These are phyloP conservation scores for Podarcis siculus DNA, from an alignment of 2,797 vertebrate genomes.

Conservation along the genomic window DNA sequence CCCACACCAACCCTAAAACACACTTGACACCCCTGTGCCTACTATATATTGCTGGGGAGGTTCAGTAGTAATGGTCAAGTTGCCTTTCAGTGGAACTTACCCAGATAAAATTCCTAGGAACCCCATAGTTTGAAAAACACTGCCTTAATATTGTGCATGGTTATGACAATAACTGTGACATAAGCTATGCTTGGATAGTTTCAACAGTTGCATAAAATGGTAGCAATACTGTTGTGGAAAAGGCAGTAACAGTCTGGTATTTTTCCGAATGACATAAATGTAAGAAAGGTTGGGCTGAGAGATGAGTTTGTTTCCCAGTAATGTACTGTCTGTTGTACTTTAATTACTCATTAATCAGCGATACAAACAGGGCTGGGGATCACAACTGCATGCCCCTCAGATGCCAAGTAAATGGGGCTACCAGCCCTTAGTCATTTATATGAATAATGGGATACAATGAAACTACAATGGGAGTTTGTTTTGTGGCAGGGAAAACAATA, in stretches of 20 bases:
- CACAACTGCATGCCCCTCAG: not conserved
- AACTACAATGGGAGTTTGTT: constrained; percentile 11
- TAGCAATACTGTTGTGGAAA: not conserved
- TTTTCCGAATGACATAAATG: not conserved
- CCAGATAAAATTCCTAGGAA: not conserved
- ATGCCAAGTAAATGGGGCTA: not conserved
- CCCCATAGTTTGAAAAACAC: not conserved
- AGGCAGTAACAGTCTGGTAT: not conserved
- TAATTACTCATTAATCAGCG: constrained; percentile 28
- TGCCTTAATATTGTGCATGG: not conserved
- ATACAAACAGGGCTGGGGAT: not conserved
- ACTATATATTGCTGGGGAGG: not conserved
- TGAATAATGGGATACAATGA: constrained; percentile 7
- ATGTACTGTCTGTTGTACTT: not conserved
- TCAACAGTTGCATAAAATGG: not conserved
- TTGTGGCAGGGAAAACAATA: not conserved
- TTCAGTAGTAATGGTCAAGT: not conserved
- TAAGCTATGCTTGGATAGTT: not conserved
- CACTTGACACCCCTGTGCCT: not conserved
- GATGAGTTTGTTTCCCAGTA: not conserved
- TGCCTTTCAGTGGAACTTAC: not conserved
- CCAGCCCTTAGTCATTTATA: not conserved
- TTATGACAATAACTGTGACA: not conserved
- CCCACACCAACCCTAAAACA: not conserved
- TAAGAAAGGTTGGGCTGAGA: not conserved